These are phyloP conservation scores for Diabrotica virgifera DNA, from an alignment of 1,140 invertebrate species.

Conservation along the genomic window DNA sequence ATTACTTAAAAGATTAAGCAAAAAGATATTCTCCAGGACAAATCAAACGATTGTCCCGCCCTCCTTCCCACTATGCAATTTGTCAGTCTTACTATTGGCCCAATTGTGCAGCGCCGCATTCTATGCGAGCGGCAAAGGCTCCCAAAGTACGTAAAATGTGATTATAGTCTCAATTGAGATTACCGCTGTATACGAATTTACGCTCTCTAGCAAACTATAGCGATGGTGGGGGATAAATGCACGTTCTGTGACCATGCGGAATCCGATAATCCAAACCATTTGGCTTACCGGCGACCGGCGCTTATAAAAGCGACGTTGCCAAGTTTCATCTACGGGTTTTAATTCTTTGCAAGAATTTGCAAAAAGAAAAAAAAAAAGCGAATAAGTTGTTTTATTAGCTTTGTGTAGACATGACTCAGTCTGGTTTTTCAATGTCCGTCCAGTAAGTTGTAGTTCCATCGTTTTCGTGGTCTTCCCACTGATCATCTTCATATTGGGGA, in stretches of 20 bases:
- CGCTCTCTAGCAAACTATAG: background rate
- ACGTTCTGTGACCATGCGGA: background rate
- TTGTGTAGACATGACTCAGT: too few species aligned
- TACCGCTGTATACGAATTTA: background rate
- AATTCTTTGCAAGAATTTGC: too few species aligned
- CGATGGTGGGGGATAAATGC: background rate
- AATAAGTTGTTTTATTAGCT: too few species aligned
- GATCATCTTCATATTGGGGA: too few species aligned
- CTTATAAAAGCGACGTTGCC: background rate
- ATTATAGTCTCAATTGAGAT: background rate
- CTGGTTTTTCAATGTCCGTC: too few species aligned
- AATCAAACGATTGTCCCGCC: background rate
- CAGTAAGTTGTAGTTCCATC: too few species aligned
- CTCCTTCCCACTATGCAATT: background rate
- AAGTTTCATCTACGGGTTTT: background rate
- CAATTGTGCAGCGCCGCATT: background rate
- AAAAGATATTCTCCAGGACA: background rate
- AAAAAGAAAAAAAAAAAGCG: too few species aligned
- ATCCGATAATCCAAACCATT: slow-evolving; percentile 2
- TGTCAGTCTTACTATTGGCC: background rate
- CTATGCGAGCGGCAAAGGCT: background rate
- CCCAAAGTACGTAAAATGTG: background rate
- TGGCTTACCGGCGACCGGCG: slow-evolving; percentile 1
- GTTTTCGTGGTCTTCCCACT: too few species aligned
- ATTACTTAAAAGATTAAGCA: too few species aligned